A percentile compares a stretch with the other conserved stretches of the same genome.
Conservation (phyloP, 2,797 vertebrate genomes). For the Molossus molossus region DNA sequence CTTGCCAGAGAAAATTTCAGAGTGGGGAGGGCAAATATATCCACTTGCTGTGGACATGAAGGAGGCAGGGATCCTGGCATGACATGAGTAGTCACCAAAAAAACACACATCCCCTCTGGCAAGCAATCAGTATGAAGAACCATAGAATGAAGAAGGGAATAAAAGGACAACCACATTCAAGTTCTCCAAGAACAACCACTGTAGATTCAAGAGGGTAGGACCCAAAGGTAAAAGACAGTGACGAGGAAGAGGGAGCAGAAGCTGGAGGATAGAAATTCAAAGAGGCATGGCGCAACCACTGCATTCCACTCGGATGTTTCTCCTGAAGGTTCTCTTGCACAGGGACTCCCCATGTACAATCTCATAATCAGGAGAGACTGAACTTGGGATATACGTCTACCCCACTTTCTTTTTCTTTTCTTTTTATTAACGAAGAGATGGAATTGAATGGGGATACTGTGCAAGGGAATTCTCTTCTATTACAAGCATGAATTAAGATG, state of each 20-base stretch:
- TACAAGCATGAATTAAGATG: not conserved
- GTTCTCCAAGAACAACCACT: not conserved
- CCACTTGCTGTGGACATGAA: not conserved
- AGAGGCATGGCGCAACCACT: rapidly evolving
- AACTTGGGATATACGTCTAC: too few species aligned
- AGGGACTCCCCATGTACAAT: not conserved
- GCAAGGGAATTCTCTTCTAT: not conserved
- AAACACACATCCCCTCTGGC: not conserved
- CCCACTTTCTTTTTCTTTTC: not conserved
- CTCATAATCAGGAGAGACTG: not conserved
- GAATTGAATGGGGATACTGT: not conserved
- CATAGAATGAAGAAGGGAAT: not conserved
- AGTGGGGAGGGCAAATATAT: not conserved
- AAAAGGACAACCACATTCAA: not conserved
- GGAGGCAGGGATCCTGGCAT: not conserved
- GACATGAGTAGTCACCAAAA: not conserved
- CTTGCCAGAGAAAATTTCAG: not conserved
- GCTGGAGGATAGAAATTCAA: not conserved
- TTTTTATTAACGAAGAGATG: not conserved
- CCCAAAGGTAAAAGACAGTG: not conserved
- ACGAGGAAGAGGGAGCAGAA: not conserved
- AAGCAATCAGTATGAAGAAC: not conserved
- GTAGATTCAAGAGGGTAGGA: not conserved
- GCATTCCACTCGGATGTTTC: not conserved
- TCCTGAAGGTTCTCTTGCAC: not conserved